Evolutionary conservation across 2,797 vertebrate genomes (phyloP).

Genomic region (Otolemur crassicaudatus): DNA sequence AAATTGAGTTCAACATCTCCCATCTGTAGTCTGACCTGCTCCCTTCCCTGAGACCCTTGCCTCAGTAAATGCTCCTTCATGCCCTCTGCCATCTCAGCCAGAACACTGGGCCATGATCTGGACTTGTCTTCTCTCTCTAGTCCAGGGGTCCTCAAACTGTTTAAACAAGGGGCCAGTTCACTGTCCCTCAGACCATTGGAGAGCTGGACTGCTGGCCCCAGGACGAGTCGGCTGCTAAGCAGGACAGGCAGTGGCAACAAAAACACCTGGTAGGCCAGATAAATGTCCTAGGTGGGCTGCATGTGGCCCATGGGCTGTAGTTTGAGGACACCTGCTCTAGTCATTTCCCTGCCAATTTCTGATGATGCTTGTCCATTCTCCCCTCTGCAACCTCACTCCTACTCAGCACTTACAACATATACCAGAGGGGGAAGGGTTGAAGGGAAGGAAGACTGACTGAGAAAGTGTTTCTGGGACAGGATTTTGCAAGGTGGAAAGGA

Average conservation of each 20-base stretch:
- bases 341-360: neutral
- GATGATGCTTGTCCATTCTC: neutral
- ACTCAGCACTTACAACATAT: neutral
- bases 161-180: no score
- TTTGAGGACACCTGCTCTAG: neutral
- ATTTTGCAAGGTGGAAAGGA: neutral
- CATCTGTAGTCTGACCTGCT: neutral
- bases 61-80: neutral
- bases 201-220: no score
- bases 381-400: accelerated
- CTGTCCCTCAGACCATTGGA: no score
- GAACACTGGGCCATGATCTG: neutral
- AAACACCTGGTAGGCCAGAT: no score
- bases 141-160: no score
- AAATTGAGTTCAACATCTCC: neutral
- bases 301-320: no score
- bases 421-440: neutral
- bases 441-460: neutral
- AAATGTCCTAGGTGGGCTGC: no score
- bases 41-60: neutral
- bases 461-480: neutral
- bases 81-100: neutral
- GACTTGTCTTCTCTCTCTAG: neutral
- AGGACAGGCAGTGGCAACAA: no score
- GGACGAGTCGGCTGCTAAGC: no score